Evolutionary conservation across 2,888 invertebrate genomes (phyloP).

Genomic region (Noctua fimbriata): DNA sequence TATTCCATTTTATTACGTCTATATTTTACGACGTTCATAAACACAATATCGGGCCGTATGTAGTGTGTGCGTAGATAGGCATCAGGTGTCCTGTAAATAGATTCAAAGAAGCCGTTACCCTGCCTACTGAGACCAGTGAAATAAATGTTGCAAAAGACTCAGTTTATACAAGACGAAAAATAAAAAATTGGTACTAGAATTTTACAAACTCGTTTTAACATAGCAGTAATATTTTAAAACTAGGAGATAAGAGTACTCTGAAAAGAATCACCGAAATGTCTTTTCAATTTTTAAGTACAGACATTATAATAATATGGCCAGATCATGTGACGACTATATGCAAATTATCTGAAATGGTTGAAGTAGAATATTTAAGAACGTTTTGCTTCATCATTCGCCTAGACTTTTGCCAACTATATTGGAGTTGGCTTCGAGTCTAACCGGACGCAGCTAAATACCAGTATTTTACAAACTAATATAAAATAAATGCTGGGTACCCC

Average conservation of each 20-base stretch:
- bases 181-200: neutral
- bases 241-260: neutral
- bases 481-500: too few relatives aligned
- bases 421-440: too few relatives aligned
- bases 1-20: conserved; percentile 48
- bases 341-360: neutral
- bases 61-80: conserved; percentile 48
- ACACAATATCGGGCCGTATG: conserved; percentile 50
- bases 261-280: neutral
- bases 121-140: neutral
- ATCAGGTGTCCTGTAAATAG: conserved; percentile 67
- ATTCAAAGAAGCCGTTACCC: conserved; percentile 54
- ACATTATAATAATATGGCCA: neutral
- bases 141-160: conserved; percentile 25
- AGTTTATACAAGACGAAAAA: neutral
- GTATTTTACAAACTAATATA: too few relatives aligned
- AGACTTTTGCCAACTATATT: too few relatives aligned
- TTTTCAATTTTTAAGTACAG: neutral
- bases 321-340: neutral
- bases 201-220: neutral
- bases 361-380: neutral
- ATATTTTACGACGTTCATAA: conserved; percentile 58
- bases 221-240: neutral
- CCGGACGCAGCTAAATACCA: too few relatives aligned
- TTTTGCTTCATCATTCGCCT: neutral